phyloP scores from a whole-genome alignment of 2,113 vertebrate genomes.

The Halcyon malimbica region DNA sequence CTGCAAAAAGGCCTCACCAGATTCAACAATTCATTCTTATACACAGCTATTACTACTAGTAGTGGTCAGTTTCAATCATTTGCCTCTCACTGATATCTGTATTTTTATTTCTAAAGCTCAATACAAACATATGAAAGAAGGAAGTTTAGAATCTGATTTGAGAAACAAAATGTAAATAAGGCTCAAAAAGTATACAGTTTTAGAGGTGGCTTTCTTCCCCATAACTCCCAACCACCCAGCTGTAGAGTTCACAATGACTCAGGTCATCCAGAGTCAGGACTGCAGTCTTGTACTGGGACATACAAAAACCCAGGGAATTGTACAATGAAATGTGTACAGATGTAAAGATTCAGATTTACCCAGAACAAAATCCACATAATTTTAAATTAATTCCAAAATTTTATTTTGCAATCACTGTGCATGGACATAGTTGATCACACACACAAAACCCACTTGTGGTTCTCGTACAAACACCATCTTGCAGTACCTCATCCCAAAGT shows the following conservation, averaged over 20 bases:
- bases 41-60: not conserved
- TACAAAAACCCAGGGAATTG: not conserved
- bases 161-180: not conserved
- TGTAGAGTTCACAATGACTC: not conserved
- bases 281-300: not conserved
- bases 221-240: not conserved
- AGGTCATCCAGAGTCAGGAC: rapidly evolving
- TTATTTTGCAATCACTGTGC: conserved; percentile 4
- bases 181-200: not conserved
- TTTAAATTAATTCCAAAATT: not conserved
- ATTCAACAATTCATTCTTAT: not conserved
- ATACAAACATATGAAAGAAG: not conserved
- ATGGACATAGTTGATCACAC: not conserved
- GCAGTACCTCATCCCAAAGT: not conserved
- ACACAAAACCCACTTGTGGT: not conserved
- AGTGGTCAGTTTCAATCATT: not conserved
- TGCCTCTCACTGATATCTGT: not conserved
- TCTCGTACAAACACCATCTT: not conserved
- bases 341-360: not conserved
- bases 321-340: not conserved
- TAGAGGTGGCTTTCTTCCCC: not conserved
- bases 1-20: not conserved
- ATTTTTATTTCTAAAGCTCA: not conserved
- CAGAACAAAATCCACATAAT: not conserved
- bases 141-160: not conserved